Evolutionary conservation across 1,140 invertebrate genomes (phyloP), one percentile per base, ranked within the genome.

Genomic region (Drosophila chauvacae): DNA sequence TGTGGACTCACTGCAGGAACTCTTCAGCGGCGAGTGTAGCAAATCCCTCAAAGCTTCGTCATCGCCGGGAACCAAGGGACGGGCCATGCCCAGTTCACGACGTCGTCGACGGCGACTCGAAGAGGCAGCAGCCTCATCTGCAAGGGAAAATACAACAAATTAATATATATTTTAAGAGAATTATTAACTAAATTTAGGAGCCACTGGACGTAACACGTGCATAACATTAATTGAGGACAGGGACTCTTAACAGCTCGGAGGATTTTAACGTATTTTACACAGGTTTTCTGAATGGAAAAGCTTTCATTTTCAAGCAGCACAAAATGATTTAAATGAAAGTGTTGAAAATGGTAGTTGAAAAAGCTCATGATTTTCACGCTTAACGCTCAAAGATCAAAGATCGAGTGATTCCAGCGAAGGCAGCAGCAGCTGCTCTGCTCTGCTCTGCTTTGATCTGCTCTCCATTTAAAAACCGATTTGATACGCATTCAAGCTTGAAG

Each of bases 11-110:
- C 86, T 90, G 78, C 85, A 90, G 41, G 85, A 90, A 55, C 81
- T 80, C 50, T 81, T 87, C 28, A 71, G 58, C 4, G 90, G 86
- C 13, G 81, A 88, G 7, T 76, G 71, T 3, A 92, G 53, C 35
- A 92, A 30, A 39, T 92, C 87, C n/a, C 85, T 79, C 18, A 92
- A 20, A 0, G 84, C 73, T 2, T 79, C 77, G 71, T 92, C 90
- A 66, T 93, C 93, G 18, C 86, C 84, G 0, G 93, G 93, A 48
- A 94, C 84, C 61, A 93, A 28, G 2, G 85, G 71, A 64, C 91
- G 84, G 1, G 90, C 80, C 90, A 91, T 80, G 30, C 91, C 91
- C 59, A 92, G 57, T 51, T 92, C 93, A 16, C 93, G 93, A 60
- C 93, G 90, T 18, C 92, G 86, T 20, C 93, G 86, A 10, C 93